Evolutionary conservation across 64 coral and sea anemone genomes (phyloP).

Genomic region (Cladopsammia gracilis): DNA sequence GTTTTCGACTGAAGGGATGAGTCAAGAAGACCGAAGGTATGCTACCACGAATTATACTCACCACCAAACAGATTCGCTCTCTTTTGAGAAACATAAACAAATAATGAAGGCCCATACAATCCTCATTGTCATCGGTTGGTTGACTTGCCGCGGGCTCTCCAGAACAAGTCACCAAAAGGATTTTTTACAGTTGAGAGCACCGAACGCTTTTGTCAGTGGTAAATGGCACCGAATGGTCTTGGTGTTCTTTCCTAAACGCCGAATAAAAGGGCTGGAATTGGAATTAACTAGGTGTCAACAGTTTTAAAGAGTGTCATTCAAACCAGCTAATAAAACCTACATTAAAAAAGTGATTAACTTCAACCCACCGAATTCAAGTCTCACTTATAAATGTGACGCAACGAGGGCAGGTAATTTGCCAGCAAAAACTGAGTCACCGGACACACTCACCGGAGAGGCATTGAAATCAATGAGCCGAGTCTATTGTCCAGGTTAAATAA

Average conservation of each 20-base stretch:
- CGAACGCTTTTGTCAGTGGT: slow-evolving; percentile 34
- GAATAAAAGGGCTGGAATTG: slow-evolving; percentile 86
- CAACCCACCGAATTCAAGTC: background rate
- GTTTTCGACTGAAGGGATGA: slow-evolving; percentile 32
- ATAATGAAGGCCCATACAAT: slow-evolving; percentile 47
- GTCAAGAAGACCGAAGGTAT: slow-evolving; percentile 26
- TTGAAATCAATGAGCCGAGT: background rate
- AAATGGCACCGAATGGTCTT: background rate
- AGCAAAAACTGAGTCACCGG: background rate
- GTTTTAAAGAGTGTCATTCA: slow-evolving; percentile 92
- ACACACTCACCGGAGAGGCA: background rate
- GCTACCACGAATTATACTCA: slow-evolving; percentile 62
- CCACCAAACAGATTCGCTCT: slow-evolving; percentile 87
- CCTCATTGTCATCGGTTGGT: slow-evolving; percentile 52
- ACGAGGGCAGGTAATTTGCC: background rate
- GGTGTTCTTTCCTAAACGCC: slow-evolving; percentile 78
- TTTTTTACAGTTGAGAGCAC: slow-evolving; percentile 35
- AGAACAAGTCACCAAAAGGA: slow-evolving; percentile 34
- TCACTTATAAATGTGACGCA: background rate
- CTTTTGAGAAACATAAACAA: slow-evolving; percentile 52
- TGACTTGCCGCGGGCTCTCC: slow-evolving; percentile 16
- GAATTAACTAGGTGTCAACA: slow-evolving; percentile 97
- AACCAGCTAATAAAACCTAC: slow-evolving; percentile 73
- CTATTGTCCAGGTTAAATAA: slow-evolving; percentile 38
- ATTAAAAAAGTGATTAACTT: slow-evolving; percentile 79